Evolutionary conservation across 2,797 vertebrate species (phyloP).

Genomic region (Propithecus deckenii): DNA sequence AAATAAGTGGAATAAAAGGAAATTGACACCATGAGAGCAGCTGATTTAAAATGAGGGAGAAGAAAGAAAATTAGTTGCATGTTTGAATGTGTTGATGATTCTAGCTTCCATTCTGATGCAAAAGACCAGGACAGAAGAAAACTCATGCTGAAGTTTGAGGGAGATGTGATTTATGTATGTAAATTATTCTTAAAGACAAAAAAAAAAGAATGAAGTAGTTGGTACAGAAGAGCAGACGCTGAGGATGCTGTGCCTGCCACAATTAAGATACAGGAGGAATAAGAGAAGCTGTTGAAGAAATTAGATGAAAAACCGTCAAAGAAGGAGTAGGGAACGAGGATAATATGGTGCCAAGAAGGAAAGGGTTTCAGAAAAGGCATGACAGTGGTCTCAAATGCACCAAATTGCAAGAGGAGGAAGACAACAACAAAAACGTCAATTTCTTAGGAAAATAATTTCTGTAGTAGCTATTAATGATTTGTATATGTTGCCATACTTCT

Average conservation of each 20-base stretch:
- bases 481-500: neutral
- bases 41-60: neutral
- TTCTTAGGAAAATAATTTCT: neutral
- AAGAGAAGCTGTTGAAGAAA: neutral
- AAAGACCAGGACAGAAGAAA: neutral
- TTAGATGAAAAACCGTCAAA: neutral
- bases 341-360: neutral
- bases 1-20: neutral
- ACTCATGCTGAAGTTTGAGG: neutral
- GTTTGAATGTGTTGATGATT: neutral
- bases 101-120: neutral
- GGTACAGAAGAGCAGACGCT: neutral
- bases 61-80: neutral
- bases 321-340: neutral
- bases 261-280: neutral
- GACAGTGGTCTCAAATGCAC: neutral
- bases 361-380: neutral
- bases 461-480: neutral
- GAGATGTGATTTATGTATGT: neutral
- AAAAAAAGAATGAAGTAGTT: neutral
- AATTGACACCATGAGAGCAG: neutral
- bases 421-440: neutral
- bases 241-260: rapidly evolving
- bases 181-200: neutral
- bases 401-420: neutral